Evolutionary conservation across 2,888 invertebrate species (phyloP).

Genomic region (Petrolisthes cinctipes): DNA sequence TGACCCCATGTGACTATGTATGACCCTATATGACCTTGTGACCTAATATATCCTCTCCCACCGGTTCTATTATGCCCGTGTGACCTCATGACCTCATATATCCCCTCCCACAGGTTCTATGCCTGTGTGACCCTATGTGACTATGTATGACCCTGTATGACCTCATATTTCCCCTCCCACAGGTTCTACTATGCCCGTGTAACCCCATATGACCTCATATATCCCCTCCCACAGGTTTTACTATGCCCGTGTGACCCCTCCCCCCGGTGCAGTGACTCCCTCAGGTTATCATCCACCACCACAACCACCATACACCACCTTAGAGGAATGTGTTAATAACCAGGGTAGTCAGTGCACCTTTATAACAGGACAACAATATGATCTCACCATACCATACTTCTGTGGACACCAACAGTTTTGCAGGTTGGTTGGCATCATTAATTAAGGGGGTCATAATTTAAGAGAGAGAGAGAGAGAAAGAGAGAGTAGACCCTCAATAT

Average conservation of each 20-base stretch:
- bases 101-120: not conserved
- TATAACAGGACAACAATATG: slow-evolving; percentile 70
- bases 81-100: not conserved
- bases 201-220: slow-evolving; percentile 62
- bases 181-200: slow-evolving; percentile 68
- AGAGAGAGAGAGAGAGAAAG: too few relatives aligned
- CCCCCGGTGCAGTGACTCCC: slow-evolving; percentile 63
- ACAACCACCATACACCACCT: slow-evolving; percentile 63
- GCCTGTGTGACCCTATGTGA: not conserved
- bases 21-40: not conserved
- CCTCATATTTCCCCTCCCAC: not conserved
- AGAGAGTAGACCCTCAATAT: too few relatives aligned
- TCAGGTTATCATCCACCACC: slow-evolving; percentile 11
- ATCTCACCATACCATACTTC: slow-evolving; percentile 75
- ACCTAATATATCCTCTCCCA: not conserved
- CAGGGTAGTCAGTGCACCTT: slow-evolving; percentile 71
- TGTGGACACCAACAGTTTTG: slow-evolving; percentile 76
- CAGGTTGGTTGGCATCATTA: slow-evolving; percentile 71
- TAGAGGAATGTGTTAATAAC: slow-evolving; percentile 70
- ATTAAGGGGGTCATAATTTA: too few relatives aligned
- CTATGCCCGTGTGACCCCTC: slow-evolving; percentile 68
- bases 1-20: too few relatives aligned
- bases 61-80: not conserved
- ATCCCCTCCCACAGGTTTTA: slow-evolving; percentile 67
- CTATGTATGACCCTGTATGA: not conserved